These are phyloP conservation scores for Apodemus sylvaticus DNA, from an alignment of 2,113 vertebrate species.

Conservation along the genomic window DNA sequence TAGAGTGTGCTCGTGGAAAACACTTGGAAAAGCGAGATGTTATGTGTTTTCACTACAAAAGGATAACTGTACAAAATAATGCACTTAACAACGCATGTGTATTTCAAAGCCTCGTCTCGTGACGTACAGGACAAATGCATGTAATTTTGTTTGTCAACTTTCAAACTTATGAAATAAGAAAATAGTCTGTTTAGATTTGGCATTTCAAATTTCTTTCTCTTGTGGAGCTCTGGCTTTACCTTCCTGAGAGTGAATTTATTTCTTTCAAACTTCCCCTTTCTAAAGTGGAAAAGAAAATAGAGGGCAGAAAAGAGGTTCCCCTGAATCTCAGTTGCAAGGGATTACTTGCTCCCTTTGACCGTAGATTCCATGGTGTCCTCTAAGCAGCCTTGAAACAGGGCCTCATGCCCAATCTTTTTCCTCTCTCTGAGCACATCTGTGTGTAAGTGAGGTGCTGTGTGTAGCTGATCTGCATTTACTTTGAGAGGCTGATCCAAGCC, in stretches of 20 bases:
- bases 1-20: background rate
- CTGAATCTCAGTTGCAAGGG: background rate
- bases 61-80: background rate
- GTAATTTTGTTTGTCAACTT: background rate
- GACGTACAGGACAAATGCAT: background rate
- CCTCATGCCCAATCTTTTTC: background rate
- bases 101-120: background rate
- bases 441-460: background rate
- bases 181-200: constrained; percentile 14
- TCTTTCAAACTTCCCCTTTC: background rate
- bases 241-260: background rate
- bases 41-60: background rate
- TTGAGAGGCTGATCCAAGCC: no score
- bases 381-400: background rate
- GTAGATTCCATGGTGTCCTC: background rate
- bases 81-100: background rate
- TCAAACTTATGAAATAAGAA: background rate
- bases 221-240: background rate
- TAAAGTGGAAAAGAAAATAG: constrained; percentile 30
- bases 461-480: background rate
- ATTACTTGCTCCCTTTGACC: background rate
- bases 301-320: background rate
- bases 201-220: background rate
- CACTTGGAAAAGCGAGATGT: background rate
- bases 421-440: background rate